Evolutionary conservation across 2,797 vertebrate species (phyloP).

Genomic region (Scolopax rusticola): DNA sequence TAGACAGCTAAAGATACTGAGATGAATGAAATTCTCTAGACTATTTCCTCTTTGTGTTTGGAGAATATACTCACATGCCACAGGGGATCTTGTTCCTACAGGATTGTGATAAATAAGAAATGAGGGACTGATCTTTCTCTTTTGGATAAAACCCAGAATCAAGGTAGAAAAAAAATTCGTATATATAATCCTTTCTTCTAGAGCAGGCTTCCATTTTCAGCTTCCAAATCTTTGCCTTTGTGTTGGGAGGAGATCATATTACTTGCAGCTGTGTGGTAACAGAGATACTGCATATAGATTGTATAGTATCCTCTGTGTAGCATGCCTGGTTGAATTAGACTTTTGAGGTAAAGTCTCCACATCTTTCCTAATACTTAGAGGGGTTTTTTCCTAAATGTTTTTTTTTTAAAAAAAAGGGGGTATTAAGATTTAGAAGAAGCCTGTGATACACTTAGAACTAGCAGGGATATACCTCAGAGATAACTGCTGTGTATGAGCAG

Average conservation of each 20-base stretch:
- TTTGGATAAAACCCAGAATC: not conserved
- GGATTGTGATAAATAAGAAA: not conserved
- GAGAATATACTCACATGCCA: not conserved
- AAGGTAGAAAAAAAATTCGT: not conserved
- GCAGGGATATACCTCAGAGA: not conserved
- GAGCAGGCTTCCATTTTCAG: conserved; percentile 1
- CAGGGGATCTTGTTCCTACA: not conserved
- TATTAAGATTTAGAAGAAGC: not conserved
- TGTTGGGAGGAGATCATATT: not conserved
- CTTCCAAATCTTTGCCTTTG: conserved; percentile 21
- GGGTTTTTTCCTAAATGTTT: not conserved
- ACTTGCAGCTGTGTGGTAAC: not conserved
- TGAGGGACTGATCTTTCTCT: not conserved
- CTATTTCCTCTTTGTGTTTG: not conserved
- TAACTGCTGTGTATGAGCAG: not conserved
- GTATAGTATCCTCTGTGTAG: not conserved
- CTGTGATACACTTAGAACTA: not conserved
- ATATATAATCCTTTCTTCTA: not conserved
- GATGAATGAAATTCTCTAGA: conserved; percentile 32
- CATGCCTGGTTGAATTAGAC: not conserved
- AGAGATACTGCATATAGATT: not conserved
- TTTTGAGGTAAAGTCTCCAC: not conserved
- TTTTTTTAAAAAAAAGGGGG: not conserved
- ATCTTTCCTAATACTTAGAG: not conserved
- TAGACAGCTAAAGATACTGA: conserved; percentile 18